These are phyloP conservation scores for Myopa testacea DNA, from an alignment of 2,888 invertebrate genomes.

Conservation along the genomic window DNA sequence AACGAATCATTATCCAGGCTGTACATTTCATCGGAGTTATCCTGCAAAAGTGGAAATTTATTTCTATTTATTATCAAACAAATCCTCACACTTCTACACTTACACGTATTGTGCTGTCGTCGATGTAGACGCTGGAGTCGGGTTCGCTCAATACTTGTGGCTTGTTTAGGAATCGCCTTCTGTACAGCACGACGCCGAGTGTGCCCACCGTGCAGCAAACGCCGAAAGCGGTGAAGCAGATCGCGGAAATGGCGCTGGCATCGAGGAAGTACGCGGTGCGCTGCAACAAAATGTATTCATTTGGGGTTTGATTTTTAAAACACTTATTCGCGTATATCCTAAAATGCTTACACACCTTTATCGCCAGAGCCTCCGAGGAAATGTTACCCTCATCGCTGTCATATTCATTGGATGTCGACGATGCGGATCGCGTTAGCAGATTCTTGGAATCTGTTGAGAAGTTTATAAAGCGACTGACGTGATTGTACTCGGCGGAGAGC, in stretches of 20 bases:
- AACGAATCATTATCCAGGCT: slow-evolving; percentile 95
- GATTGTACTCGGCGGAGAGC: slow-evolving; percentile 63
- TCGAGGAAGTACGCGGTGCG: slow-evolving; percentile 66
- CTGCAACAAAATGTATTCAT: background rate
- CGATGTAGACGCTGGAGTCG: slow-evolving; percentile 87
- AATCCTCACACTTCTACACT: slow-evolving; percentile 56
- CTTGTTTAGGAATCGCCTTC: slow-evolving; percentile 80
- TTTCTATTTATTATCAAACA: background rate
- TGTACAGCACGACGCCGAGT: slow-evolving; percentile 77
- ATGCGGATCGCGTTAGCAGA: slow-evolving; percentile 62
- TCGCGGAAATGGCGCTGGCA: slow-evolving; percentile 76
- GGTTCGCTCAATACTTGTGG: slow-evolving; percentile 88
- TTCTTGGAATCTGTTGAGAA: slow-evolving; percentile 63
- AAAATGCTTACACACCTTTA: slow-evolving; percentile 54
- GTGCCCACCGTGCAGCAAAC: slow-evolving; percentile 75
- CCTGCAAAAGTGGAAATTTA: slow-evolving; percentile 70
- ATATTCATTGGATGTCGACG: slow-evolving; percentile 57
- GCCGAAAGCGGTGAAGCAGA: slow-evolving; percentile 76
- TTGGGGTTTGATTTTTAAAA: background rate
- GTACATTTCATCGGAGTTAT: slow-evolving; percentile 94
- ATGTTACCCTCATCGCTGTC: slow-evolving; percentile 60
- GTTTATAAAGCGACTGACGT: slow-evolving; percentile 61
- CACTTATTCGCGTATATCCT: too few species aligned
- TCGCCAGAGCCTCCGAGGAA: slow-evolving; percentile 64
- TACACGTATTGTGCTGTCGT: slow-evolving; percentile 87